Conservation (phyloP, 2,113 vertebrate genomes). For the Pseudopipra pipra region DNA sequence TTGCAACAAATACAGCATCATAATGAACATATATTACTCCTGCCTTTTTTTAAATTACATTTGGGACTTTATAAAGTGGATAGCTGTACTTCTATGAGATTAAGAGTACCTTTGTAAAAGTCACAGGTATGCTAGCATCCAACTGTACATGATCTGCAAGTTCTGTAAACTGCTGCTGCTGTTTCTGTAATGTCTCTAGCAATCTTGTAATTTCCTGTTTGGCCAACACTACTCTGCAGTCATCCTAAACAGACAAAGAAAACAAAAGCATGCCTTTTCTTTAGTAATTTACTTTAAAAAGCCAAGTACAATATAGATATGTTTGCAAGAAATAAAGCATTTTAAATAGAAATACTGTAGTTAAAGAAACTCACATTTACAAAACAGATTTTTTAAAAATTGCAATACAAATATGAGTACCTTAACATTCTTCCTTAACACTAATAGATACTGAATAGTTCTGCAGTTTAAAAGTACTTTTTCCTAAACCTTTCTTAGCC, state of each 20-base stretch:
- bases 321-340: not conserved
- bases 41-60: not conserved
- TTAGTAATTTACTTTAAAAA: not conserved
- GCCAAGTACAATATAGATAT: not conserved
- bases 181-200: conserved; percentile 93
- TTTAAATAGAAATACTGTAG: not conserved
- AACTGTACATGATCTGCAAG: conserved; percentile 94
- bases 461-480: not conserved
- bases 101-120: conserved; percentile 92
- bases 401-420: not conserved
- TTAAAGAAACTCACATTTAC: not conserved
- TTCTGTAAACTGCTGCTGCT: conserved; percentile 97
- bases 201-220: conserved; percentile 96
- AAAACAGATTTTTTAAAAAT: not conserved
- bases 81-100: not conserved
- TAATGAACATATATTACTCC: not conserved
- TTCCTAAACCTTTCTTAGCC: not conserved
- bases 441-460: not conserved
- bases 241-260: conserved; percentile 79
- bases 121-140: conserved; percentile 96
- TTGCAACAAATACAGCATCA: not conserved
- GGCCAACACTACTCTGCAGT: conserved; percentile 94
- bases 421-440: not conserved
- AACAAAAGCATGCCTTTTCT: not conserved
- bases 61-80: not conserved